Conservation (phyloP, 2,113 vertebrate species). For the Saiga tatarica region DNA sequence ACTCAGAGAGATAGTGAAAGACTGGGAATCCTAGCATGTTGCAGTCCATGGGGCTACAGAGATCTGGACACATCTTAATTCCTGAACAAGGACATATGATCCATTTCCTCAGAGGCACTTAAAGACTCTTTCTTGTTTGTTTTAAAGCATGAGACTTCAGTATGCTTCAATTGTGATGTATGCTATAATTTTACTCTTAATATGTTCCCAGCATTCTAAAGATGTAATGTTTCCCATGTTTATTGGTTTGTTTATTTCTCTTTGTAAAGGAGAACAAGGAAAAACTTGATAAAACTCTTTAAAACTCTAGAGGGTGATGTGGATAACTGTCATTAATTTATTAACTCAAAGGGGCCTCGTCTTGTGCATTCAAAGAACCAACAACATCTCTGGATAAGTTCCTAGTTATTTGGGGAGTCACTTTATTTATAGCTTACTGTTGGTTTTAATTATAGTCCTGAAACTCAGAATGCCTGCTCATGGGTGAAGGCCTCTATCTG, state of each 20-base stretch:
- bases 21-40: background rate
- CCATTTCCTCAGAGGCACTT: background rate
- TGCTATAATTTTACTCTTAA: constrained; percentile 1
- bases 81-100: background rate
- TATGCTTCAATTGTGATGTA: background rate
- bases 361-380: background rate
- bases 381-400: background rate
- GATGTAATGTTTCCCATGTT: background rate
- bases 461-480: background rate
- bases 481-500: background rate
- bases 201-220: background rate
- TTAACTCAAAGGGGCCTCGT: background rate
- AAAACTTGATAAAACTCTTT: background rate
- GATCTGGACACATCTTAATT: background rate
- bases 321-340: background rate
- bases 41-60: background rate
- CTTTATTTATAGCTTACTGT: background rate
- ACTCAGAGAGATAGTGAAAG: background rate
- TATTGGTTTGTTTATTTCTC: constrained; percentile 38
- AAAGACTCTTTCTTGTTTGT: background rate
- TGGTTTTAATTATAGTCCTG: background rate
- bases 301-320: background rate
- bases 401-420: background rate
- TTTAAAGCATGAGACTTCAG: background rate
- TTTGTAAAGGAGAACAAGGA: background rate